Conservation (phyloP, 1,140 invertebrate species). For the Cherax destructor region DNA sequence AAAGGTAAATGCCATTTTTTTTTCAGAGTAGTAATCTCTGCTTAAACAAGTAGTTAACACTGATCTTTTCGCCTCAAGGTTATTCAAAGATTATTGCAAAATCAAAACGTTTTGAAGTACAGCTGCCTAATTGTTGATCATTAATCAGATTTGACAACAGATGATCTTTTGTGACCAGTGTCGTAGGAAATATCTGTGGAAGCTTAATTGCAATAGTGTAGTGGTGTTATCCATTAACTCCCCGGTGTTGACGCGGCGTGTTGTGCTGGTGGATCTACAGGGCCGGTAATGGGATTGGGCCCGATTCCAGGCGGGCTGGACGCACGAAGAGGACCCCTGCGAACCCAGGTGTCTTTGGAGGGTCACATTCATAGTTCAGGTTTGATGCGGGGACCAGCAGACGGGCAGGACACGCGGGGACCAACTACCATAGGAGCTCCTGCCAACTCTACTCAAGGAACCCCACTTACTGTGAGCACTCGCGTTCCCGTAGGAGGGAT, state of each 20-base stretch:
- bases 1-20: no score
- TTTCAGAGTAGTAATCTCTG: no score
- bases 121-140: background rate
- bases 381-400: slow-evolving; percentile 67
- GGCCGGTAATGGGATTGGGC: slow-evolving; percentile 35
- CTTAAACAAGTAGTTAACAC: no score
- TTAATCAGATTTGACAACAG: background rate
- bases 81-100: background rate
- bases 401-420: slow-evolving; percentile 69
- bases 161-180: background rate
- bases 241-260: background rate
- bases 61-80: background rate
- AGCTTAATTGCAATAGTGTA: background rate
- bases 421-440: slow-evolving; percentile 46
- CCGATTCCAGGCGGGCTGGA: slow-evolving; percentile 40
- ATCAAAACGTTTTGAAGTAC: background rate
- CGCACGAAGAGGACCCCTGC: slow-evolving; percentile 49
- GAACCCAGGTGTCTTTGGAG: slow-evolving; percentile 56
- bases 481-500: slow-evolving; percentile 48
- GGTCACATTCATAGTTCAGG: slow-evolving; percentile 43
- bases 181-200: background rate
- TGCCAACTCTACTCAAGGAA: slow-evolving; percentile 7
- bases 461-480: slow-evolving; percentile 3
- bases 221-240: background rate
- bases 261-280: slow-evolving; percentile 50